Conservation (phyloP, 2,113 vertebrate species). For the Piprites chloris region DNA sequence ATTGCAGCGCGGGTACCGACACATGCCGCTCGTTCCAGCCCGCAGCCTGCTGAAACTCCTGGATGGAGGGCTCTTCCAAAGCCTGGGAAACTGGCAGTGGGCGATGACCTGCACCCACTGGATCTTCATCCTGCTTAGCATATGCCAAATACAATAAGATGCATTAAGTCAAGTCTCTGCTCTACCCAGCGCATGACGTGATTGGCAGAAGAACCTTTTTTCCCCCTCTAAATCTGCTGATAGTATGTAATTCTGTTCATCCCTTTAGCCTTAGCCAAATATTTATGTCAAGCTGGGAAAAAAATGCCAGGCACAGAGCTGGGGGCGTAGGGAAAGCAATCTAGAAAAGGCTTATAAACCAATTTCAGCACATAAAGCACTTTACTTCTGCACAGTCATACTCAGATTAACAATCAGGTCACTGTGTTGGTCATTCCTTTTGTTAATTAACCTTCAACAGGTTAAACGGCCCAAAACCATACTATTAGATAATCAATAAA, state of each 20-base stretch:
- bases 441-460: slow-evolving; percentile 23
- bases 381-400: neutral
- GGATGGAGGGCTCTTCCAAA: neutral
- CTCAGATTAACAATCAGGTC: neutral
- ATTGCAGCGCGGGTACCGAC: slow-evolving; percentile 15
- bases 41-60: neutral
- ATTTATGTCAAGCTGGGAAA: slow-evolving; percentile 54
- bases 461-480: neutral
- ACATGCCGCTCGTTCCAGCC: neutral
- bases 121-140: slow-evolving; percentile 22
- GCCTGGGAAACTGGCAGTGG: slow-evolving; percentile 70
- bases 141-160: slow-evolving; percentile 19
- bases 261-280: slow-evolving; percentile 54
- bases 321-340: neutral
- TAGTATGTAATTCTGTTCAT: slow-evolving; percentile 28
- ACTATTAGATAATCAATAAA: neutral
- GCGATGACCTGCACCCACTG: slow-evolving; percentile 69
- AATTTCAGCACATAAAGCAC: neutral
- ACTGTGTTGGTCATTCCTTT: neutral
- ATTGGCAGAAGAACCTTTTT: neutral
- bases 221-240: slow-evolving; percentile 8
- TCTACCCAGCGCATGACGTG: neutral
- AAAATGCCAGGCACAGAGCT: slow-evolving; percentile 41
- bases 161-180: slow-evolving; percentile 23
- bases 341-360: slow-evolving; percentile 10